These are phyloP conservation scores for Drosophila dunni DNA, from an alignment of 1,140 invertebrate genomes.

Conservation along the genomic window DNA sequence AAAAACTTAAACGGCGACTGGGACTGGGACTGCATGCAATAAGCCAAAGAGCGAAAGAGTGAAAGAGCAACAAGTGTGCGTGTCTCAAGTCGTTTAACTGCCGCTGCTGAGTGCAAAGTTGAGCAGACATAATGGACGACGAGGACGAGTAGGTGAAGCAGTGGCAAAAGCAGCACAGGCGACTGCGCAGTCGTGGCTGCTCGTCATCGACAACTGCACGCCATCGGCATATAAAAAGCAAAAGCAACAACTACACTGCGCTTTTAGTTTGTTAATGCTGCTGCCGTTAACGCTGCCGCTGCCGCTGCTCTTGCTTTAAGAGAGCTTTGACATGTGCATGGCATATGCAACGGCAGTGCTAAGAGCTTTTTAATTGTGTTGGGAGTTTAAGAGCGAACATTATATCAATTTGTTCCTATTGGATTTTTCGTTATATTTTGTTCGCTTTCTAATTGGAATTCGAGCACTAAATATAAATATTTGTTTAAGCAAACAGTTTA, in stretches of 20 bases:
- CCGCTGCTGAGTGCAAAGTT: conserved; percentile 72
- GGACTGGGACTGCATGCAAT: conserved; percentile 39
- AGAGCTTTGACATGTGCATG: conserved; percentile 21
- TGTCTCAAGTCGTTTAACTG: conserved; percentile 79
- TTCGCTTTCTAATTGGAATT: neutral
- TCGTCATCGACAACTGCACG: conserved; percentile 64
- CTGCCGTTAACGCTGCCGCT: neutral
- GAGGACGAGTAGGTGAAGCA: conserved; percentile 11
- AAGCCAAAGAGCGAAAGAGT: conserved; percentile 53
- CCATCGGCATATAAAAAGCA: conserved; percentile 72
- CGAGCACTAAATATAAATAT: neutral
- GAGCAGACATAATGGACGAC: conserved; percentile 61
- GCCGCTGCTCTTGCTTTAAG: conserved; percentile 15
- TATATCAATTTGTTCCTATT: neutral
- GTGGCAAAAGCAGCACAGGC: conserved; percentile 25
- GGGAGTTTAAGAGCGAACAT: neutral
- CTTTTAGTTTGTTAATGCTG: conserved; percentile 33
- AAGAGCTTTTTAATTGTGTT: neutral
- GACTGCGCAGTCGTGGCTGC: conserved; percentile 56
- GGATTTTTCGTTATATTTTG: neutral
- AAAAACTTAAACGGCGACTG: conserved; percentile 21
- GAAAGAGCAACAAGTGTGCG: conserved; percentile 78
- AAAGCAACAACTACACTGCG: conserved; percentile 38
- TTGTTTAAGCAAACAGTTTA: neutral
- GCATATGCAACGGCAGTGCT: neutral